Evolutionary conservation across 64 coral and sea anemone genomes (phyloP), one percentile per base, ranked within the genome.

Genomic region (Montipora sp.): DNA sequence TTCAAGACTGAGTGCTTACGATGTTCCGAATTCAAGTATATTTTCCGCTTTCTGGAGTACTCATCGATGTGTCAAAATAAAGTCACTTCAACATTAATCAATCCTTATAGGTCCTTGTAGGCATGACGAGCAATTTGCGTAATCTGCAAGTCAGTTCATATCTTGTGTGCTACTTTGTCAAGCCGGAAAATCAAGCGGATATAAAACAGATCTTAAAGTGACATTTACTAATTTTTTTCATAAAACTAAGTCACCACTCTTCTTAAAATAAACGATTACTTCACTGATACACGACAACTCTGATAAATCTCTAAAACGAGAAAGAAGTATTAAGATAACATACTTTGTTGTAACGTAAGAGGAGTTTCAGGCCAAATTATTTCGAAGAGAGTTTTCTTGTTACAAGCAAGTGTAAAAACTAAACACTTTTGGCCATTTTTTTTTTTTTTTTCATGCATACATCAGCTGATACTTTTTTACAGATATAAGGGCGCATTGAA

Each of bases 121-220:
- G 14, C 60, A 63, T 57, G 7, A 57, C 6, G 53, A 11, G 53
- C 53, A 36, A 36, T 36, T 36, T 36, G 36, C 51, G 5, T 55
- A 55, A 55, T 5, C 10, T 55, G 5, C n/a, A 73, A n/a, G 57
- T 45, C 5, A 36, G 14, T 15, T 72, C 68, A 71, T 85, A 59
- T 72, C 5, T 68, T 48, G 65, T 44, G 44, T 20, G 47, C 65
- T 8, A 72, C 10, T 47, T 19, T 47, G 46, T 21, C 65, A 72
- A 12, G 47, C 82, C 65, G 63, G 82, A 70, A 85, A 85, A 71
- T 61, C 3, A 72, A 20, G 82, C n/a, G 61, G 65, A 85, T 67
- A 43, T 36, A 36, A 36, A 18, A 50, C n/a, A n/a, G 45, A 71
- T 85, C 47, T 85, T 21, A 22, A 85, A 65, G 7, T 71, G 82